phyloP scores from a whole-genome alignment of 2,888 invertebrate species.

The Dexiosoma caninum region DNA sequence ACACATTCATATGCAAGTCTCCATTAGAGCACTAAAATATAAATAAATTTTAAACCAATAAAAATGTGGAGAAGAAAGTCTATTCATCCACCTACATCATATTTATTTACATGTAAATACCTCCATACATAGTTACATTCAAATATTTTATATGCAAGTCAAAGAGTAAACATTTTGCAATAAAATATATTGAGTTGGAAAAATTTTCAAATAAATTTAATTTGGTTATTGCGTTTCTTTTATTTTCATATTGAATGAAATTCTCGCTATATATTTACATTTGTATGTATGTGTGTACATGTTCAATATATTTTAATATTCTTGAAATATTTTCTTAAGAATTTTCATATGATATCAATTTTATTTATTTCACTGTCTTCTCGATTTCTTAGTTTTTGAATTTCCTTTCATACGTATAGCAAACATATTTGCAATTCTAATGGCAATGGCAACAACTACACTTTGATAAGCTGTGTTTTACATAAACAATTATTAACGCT shows the following conservation, averaged over 20 bases:
- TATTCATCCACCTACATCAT: no score
- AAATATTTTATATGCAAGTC: neutral
- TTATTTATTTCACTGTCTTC: neutral
- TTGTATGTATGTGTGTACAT: no score
- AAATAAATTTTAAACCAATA: no score
- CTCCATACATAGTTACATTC: neutral
- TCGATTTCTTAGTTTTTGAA: neutral
- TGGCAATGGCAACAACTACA: neutral
- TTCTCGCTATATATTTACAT: neutral
- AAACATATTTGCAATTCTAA: neutral
- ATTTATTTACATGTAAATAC: no score
- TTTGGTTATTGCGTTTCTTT: neutral
- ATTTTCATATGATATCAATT: constrained; percentile 10
- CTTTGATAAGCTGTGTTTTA: neutral
- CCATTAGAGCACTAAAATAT: no score
- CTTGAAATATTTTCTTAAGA: constrained; percentile 21
- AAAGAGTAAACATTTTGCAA: constrained; percentile 16
- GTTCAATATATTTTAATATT: neutral
- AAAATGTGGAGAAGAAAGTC: no score
- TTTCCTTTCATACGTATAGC: neutral
- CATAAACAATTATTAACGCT: neutral
- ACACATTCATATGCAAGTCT: no score
- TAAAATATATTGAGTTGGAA: neutral
- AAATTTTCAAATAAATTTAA: neutral
- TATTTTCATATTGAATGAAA: neutral